These are phyloP conservation scores for Macrotus californicus DNA, from an alignment of 2,113 vertebrate genomes.

Conservation along the genomic window DNA sequence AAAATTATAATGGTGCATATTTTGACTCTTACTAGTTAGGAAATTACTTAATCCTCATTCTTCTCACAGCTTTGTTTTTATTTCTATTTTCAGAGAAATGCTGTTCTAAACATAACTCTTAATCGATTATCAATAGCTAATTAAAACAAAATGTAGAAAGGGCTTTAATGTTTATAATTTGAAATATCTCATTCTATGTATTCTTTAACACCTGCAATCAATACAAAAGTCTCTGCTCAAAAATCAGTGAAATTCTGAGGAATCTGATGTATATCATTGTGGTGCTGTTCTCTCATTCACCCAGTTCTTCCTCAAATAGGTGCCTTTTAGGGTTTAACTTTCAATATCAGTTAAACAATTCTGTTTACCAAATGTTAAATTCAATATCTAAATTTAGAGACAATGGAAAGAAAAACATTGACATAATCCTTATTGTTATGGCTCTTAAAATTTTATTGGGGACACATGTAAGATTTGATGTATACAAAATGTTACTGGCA, in stretches of 20 bases:
- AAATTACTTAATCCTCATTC: not conserved
- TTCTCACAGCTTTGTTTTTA: not conserved
- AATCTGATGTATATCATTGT: not conserved
- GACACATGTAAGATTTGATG: not conserved
- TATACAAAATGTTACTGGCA: not conserved
- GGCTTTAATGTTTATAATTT: conserved; percentile 21
- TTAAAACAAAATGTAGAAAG: not conserved
- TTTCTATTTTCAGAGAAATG: not conserved
- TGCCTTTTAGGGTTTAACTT: not conserved
- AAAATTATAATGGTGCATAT: not conserved
- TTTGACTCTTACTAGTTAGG: not conserved
- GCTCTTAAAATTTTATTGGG: not conserved
- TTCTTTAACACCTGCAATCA: not conserved
- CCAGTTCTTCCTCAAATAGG: not conserved
- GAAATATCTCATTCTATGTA: not conserved
- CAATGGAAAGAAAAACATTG: not conserved
- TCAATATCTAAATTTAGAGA: not conserved
- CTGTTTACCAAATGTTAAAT: not conserved
- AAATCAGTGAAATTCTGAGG: not conserved
- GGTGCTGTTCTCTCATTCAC: not conserved
- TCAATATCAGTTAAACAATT: not conserved
- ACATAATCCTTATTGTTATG: not conserved
- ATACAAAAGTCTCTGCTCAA: not conserved
- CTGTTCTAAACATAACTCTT: not conserved
- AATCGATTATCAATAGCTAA: not conserved